Base-by-base conservation (phyloP, 2,888 invertebrate species). In the Drosophila buzzatii region DNA sequence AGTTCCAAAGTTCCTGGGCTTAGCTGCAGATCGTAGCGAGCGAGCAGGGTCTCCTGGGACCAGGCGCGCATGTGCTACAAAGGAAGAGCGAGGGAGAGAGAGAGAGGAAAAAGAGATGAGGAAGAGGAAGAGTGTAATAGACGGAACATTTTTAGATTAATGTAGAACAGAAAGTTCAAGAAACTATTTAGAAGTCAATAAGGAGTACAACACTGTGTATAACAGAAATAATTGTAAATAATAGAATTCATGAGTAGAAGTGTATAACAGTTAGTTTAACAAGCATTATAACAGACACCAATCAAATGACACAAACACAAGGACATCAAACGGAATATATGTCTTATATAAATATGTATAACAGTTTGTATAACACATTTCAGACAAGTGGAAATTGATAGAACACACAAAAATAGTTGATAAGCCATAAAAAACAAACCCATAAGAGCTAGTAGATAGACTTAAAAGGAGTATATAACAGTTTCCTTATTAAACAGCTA, bases 11-110 rank as follows among this genome's bases (percentile, higher is more conserved):
- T 62, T 1, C 90, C 86, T 0, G 93, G 86, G 41, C 93, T 92
- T 23, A 97, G 90, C 1, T 91, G 82, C 3, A 94, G 85, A 58
- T 94, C 94, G 92, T 96, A 96, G 27, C 95, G 94, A 33, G 93
- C 92, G 45, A 93, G 87, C 27, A 97, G 92, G 64, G 96, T 96
- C 86, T 95, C 94, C 85, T 96, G 96, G 91, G 97, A 96, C 93
- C 97, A 98, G 3, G 90, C 78, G 92, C 95, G 94, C 62, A 97
- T 94, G 95, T 97, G 92, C 76, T 93, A 52, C 6, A 27, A 16
- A 3, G 3, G 20, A 6, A 10, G 31, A 31, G 12, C 0, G 14
- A 7, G 14, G 4, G 2, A 0, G 9, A 3, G 9, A 12, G 4
- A 18, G 3, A 20, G 18, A 14, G 23, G 2, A 2, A 3, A 2